phyloP scores from a whole-genome alignment of 92 coral and sea anemone genomes.

The Pocillopora grandis region DNA sequence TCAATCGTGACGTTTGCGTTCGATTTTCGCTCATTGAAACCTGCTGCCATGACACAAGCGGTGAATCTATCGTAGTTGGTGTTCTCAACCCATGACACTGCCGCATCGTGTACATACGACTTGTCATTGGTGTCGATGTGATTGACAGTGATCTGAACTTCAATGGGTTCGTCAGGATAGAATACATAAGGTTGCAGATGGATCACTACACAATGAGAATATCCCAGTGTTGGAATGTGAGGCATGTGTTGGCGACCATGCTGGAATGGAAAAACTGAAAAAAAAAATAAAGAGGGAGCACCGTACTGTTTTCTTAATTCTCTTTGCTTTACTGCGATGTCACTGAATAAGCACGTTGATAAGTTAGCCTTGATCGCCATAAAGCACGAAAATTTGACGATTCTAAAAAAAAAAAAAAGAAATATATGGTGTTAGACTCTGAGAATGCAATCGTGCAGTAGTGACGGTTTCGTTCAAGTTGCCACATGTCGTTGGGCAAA shows the following conservation, averaged over 20 bases:
- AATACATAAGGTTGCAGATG: conserved; percentile 54
- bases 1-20: conserved; percentile 21
- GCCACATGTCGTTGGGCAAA: too few species aligned
- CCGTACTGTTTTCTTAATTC: too few species aligned
- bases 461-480: too few species aligned
- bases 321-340: too few species aligned
- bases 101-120: conserved; percentile 64
- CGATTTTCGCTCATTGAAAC: conserved; percentile 25
- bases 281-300: too few species aligned
- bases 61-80: conserved; percentile 45
- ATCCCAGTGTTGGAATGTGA: conserved; percentile 8
- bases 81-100: conserved; percentile 65
- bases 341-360: too few species aligned
- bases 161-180: conserved; percentile 76
- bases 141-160: conserved; percentile 72
- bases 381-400: too few species aligned
- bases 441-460: too few species aligned
- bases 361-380: too few species aligned
- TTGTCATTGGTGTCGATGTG: conserved; percentile 60
- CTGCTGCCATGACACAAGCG: conserved; percentile 60
- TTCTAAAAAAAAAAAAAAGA: too few species aligned
- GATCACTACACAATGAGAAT: conserved; percentile 35
- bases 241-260: conserved; percentile 24
- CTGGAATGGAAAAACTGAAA: conserved; percentile 24
- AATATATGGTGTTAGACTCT: too few species aligned